Conservation (phyloP, 1,140 invertebrate species). For the Aphaenogaster rudis region DNA sequence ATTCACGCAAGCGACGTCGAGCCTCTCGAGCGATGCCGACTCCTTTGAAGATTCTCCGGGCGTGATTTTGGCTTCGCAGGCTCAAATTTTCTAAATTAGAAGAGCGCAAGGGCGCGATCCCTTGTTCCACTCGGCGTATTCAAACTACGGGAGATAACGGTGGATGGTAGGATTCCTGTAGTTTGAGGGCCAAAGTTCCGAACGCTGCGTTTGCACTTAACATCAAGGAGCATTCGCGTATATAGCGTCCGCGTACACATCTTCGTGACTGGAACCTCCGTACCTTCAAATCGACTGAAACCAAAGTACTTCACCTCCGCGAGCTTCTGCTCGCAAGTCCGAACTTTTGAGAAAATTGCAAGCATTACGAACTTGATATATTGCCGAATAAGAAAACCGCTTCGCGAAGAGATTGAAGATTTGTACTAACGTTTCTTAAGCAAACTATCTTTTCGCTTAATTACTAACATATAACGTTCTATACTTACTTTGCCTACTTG, state of each 20-base stretch:
- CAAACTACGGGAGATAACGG: slow-evolving; percentile 64
- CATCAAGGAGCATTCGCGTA: slow-evolving; percentile 52
- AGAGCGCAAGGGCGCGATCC: slow-evolving; percentile 40
- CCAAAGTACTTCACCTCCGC: slow-evolving; percentile 22
- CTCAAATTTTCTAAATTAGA: slow-evolving; percentile 71
- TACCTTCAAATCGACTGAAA: slow-evolving; percentile 47
- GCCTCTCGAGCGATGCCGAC: background rate
- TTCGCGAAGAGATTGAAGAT: slow-evolving; percentile 10
- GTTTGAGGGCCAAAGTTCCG: slow-evolving; percentile 60
- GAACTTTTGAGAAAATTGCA: slow-evolving; percentile 51
- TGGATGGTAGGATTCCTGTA: slow-evolving; percentile 58
- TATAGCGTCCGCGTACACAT: slow-evolving; percentile 41
- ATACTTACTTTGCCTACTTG: background rate
- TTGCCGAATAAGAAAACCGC: slow-evolving; percentile 25
- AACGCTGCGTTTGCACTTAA: slow-evolving; percentile 58
- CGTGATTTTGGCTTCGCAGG: slow-evolving; percentile 55
- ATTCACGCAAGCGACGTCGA: background rate
- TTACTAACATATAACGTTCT: background rate
- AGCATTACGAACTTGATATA: slow-evolving; percentile 48
- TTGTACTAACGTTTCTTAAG: background rate
- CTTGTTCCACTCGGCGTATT: slow-evolving; percentile 62
- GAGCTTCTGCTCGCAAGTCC: slow-evolving; percentile 22
- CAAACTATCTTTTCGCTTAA: background rate
- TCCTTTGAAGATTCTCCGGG: slow-evolving; percentile 37
- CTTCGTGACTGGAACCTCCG: slow-evolving; percentile 42